Evolutionary conservation across 2,888 invertebrate species (phyloP).

Genomic region (Ditula angustiorana): DNA sequence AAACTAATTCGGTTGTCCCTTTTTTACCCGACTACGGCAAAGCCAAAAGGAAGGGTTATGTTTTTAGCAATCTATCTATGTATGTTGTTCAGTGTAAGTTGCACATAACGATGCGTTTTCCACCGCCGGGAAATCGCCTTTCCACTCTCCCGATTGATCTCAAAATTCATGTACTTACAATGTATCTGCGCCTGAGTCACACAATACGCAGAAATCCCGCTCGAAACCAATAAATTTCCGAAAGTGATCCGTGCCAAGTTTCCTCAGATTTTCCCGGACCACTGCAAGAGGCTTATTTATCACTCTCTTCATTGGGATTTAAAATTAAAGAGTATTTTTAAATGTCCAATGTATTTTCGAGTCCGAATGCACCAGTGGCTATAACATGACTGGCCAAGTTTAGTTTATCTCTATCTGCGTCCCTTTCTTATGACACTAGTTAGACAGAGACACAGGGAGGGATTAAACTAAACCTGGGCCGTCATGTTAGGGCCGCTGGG

Average conservation of each 20-base stretch:
- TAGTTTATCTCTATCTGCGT: too few species aligned
- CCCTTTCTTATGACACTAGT: too few species aligned
- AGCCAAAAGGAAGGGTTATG: too few species aligned
- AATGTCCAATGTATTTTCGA: conserved; percentile 30
- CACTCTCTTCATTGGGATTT: conserved; percentile 16
- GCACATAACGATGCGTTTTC: not conserved
- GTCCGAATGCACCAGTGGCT: conserved; percentile 30
- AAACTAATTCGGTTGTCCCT: too few species aligned
- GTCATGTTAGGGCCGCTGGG: too few species aligned
- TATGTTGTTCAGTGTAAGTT: too few species aligned
- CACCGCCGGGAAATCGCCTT: not conserved
- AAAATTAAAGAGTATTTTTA: conserved; percentile 25
- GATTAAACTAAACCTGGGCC: too few species aligned
- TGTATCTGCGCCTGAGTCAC: conserved; percentile 23
- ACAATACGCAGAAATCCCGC: conserved; percentile 25
- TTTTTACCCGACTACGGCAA: too few species aligned
- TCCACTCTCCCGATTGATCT: not conserved
- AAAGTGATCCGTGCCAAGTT: conserved; percentile 26
- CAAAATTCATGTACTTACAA: not conserved
- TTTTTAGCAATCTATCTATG: too few species aligned
- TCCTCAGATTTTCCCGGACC: conserved; percentile 33
- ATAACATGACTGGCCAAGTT: too few species aligned
- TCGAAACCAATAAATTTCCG: conserved; percentile 31
- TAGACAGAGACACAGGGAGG: too few species aligned
- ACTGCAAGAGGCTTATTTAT: conserved; percentile 31